A percentile compares a stretch with the other conserved stretches of the same genome.
Conservation (phyloP, 2,888 invertebrate species). For the Trichopria drosophilae region DNA sequence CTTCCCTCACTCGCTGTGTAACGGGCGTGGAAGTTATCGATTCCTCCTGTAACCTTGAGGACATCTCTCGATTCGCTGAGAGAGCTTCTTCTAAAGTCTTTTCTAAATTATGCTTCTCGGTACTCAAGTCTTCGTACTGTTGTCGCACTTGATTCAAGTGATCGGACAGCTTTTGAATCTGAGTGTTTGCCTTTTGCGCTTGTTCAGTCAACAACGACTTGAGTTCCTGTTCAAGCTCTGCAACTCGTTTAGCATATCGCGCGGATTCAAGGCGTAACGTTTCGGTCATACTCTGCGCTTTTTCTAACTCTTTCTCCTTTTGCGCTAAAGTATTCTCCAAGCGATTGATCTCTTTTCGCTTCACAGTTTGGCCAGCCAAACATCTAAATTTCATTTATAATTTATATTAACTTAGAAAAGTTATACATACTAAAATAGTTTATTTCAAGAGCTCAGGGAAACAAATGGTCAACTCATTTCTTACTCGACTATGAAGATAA, state of each 20-base stretch:
- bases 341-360: slow-evolving; percentile 61
- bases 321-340: slow-evolving; percentile 55
- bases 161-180: slow-evolving; percentile 50
- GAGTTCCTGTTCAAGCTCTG: slow-evolving; percentile 51
- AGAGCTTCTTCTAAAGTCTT: slow-evolving; percentile 46
- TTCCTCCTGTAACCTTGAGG: slow-evolving; percentile 44
- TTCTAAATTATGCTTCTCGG: slow-evolving; percentile 46
- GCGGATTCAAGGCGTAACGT: slow-evolving; percentile 47
- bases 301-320: slow-evolving; percentile 54
- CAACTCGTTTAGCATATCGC: slow-evolving; percentile 46
- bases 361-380: slow-evolving; percentile 57
- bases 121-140: slow-evolving; percentile 44
- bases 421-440: neutral
- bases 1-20: slow-evolving; percentile 44
- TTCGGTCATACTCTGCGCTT: slow-evolving; percentile 42
- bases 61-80: slow-evolving; percentile 46
- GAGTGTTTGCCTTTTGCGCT: slow-evolving; percentile 48
- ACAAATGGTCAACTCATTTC: too few species aligned
- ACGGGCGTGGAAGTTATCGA: too few species aligned
- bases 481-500: too few species aligned
- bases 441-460: neutral
- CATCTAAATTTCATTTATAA: slow-evolving; percentile 44
- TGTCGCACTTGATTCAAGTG: slow-evolving; percentile 47
- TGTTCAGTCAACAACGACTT: slow-evolving; percentile 50
- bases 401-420: slow-evolving; percentile 1